Evolutionary conservation across 2,113 vertebrate genomes (phyloP), one percentile per base, ranked within the genome.

Genomic region (Stegostoma tigrinum): DNA sequence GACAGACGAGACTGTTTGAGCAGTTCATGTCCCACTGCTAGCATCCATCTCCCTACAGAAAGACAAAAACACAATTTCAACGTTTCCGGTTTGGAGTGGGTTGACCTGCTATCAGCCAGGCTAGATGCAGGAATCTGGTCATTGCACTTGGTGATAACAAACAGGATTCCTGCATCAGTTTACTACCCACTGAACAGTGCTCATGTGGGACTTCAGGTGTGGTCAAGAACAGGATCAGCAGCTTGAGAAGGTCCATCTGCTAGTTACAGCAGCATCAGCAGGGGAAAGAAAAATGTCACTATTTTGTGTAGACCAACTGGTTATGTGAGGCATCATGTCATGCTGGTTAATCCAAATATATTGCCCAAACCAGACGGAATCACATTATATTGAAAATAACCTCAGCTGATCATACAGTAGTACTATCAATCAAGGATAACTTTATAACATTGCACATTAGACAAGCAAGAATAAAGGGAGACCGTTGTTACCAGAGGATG

Each of bases 21-120:
- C 96, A 96, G 96, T 98, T 96, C 96, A 98, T 98, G 14, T 99
- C 98, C 98, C 98, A 99, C 96, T 99, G 98, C 98, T 98, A 98
- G 96, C 98, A 97, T 0, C 96, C 96, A 66, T 97, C 97, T 45
- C 1, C n/a, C 89, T 93, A 23, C 55, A 38, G 61, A 8, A 66
- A 93, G n/a, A 38, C 34, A 93, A 38, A 64, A 24, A 66, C 61
- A 66, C 89, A 66, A 66, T 64, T 30, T 64, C 89, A 93, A 38
- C 19, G 38, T 64, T n/a, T 91, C 89, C 34, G 21, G 61, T 38
- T 83, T 15, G 6, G 38, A 19, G 34, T n/a, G 4, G 17, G 23
- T 5, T 38, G 89, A 93, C 14, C 12, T 64, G 87, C n/a, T 91
- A 61, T 10, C 89, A 67, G 34, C 6, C 55, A 30, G 30, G 34